phyloP scores from a whole-genome alignment of 1,140 invertebrate species.

The Drosophila tristis region DNA sequence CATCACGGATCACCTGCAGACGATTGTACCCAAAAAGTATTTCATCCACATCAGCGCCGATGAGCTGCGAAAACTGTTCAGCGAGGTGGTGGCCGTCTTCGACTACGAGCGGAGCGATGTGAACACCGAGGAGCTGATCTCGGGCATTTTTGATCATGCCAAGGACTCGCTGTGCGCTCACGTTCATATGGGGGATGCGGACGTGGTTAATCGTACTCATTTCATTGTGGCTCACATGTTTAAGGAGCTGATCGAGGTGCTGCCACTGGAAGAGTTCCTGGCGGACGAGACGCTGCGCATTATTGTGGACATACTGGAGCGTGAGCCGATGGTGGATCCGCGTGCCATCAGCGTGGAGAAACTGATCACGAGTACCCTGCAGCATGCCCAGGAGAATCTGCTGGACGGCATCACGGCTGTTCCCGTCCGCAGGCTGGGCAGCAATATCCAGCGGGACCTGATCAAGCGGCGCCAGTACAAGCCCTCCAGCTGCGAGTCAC shows the following conservation, averaged over 20 bases:
- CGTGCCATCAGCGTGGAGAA: conserved; percentile 71
- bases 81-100: conserved; percentile 69
- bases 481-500: conserved; percentile 48
- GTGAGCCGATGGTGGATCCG: conserved; percentile 68
- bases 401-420: conserved; percentile 71
- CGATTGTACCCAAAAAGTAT: conserved; percentile 78
- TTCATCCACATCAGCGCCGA: conserved; percentile 66
- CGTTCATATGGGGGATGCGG: conserved; percentile 1
- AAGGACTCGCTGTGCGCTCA: conserved; percentile 55
- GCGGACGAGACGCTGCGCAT: conserved; percentile 62
- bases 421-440: conserved; percentile 60
- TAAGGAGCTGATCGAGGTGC: conserved; percentile 73
- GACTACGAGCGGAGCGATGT: conserved; percentile 74
- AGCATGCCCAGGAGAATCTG: conserved; percentile 69
- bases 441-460: conserved; percentile 54
- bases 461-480: conserved; percentile 62
- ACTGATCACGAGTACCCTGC: conserved; percentile 47
- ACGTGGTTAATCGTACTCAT: conserved; percentile 69
- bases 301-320: conserved; percentile 63
- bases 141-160: conserved; percentile 75
- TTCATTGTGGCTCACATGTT: conserved; percentile 70
- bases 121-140: conserved; percentile 74
- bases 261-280: conserved; percentile 75
- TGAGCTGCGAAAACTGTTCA: conserved; percentile 71
- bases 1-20: conserved; percentile 70